Evolutionary conservation across 2,797 vertebrate species (phyloP).

Genomic region (Poeciliopsis turneri): DNA sequence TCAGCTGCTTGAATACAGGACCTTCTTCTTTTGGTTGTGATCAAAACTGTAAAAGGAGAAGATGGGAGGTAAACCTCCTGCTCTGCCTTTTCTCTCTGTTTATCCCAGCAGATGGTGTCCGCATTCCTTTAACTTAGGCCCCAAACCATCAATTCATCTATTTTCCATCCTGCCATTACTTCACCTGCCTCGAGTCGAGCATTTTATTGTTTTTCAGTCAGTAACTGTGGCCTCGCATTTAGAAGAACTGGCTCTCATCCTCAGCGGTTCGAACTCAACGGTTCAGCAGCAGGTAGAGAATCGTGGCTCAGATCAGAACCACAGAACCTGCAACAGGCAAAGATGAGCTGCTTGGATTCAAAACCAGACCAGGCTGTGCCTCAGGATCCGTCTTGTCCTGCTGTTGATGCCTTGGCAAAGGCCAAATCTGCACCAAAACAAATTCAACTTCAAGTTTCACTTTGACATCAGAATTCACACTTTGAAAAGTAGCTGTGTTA

Average conservation of each 20-base stretch:
- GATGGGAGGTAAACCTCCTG: neutral
- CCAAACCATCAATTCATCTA: neutral
- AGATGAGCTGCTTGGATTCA: neutral
- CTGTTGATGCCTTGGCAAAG: neutral
- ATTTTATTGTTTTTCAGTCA: neutral
- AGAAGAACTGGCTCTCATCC: neutral
- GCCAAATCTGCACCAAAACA: neutral
- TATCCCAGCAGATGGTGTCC: neutral
- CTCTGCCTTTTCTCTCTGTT: neutral
- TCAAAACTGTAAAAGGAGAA: too few relatives aligned
- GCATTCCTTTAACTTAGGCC: neutral
- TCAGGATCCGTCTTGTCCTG: neutral
- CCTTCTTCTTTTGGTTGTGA: neutral
- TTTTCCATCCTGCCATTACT: neutral
- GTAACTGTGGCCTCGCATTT: neutral
- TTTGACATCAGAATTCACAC: neutral
- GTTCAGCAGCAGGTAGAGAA: neutral
- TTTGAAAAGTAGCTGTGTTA: neutral
- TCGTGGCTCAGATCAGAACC: neutral
- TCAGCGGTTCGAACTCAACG: neutral
- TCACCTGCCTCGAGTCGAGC: neutral
- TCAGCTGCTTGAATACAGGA: neutral
- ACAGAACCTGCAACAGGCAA: neutral
- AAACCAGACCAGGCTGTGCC: neutral
- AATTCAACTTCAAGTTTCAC: neutral